These are phyloP conservation scores for Chlorocebus sabaeus DNA, from an alignment of 2,113 vertebrate genomes.

Conservation along the genomic window DNA sequence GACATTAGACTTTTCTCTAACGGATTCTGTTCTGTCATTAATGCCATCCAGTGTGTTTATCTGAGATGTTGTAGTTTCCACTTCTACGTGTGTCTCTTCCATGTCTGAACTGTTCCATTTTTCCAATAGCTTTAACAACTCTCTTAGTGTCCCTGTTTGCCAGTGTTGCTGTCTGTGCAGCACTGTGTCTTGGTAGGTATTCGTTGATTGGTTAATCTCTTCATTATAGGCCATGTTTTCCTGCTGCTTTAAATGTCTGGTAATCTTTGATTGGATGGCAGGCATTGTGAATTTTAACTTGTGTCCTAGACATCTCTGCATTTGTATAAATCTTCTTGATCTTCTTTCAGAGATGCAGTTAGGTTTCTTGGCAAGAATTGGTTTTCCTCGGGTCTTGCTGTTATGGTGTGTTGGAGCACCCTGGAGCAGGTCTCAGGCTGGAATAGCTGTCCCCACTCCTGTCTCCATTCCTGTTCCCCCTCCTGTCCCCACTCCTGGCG, in stretches of 20 bases:
- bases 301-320: not conserved
- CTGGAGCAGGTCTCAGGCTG: not conserved
- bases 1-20: not conserved
- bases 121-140: not conserved
- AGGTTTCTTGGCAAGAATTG: not conserved
- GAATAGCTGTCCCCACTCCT: not conserved
- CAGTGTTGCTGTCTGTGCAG: no score
- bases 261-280: not conserved
- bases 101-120: not conserved
- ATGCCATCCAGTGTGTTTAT: no score
- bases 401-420: not conserved
- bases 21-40: not conserved
- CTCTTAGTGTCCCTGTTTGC: accelerated
- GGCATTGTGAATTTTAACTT: not conserved
- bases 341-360: not conserved
- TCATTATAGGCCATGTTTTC: not conserved
- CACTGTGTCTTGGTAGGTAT: not conserved
- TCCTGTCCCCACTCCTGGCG: no score
- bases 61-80: accelerated
- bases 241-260: not conserved
- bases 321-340: not conserved
- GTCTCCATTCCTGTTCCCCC: accelerated
- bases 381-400: not conserved
- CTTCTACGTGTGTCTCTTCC: not conserved
- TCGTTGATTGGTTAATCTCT: no score